Base-by-base conservation (phyloP, 2,113 vertebrate genomes). In the Mohoua ochrocephala region DNA sequence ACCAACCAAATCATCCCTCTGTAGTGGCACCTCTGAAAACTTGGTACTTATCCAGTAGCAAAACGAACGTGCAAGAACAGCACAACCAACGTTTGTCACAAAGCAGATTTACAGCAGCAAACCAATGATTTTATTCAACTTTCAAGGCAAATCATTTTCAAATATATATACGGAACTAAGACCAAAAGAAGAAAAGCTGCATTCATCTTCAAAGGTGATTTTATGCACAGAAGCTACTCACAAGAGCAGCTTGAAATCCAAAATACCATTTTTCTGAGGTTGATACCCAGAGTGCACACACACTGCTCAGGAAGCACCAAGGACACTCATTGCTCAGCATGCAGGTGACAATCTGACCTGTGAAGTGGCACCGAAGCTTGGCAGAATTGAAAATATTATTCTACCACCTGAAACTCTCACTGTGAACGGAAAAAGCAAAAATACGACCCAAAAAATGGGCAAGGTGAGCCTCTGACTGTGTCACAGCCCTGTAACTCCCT, bases 391-490 rank as follows among this genome's bases (percentile, higher is more conserved):
- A 74, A 96, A 65, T 11, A 31, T 12, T 33, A 11, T 19, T 49
- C 35, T 16, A 59, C 9, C 63, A 35, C 4, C 26, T 69, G 53
- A 41, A 83, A 50, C 3, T 1, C 15, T 61, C 6, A 18, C 2
- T 11, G 2, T 4, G 31, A 86, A 69, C 0, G 3, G 12, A 7
- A 49, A 74, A 80, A 81, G 30, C 33, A 42, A 57, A 89, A 84
- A 28, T 18, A n/a, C 13, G 11, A n/a, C 64, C 19, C 81, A 44
- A 74, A 57, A 1, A 13, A 65, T 1, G 50, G 56, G 52, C 35
- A 56, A 21, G 2, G 2, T 0, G 7, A 41, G 26, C 39, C 60
- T 53, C 67, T 53, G 28, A 14, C 24, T 23, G 0, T 1, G 11
- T 4, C 20, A 6, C 73, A 59, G 35, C 2, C 13, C 44, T 15